Percentiles rank a stretch among this genome's conserved stretches.
phyloP scores from a whole-genome alignment of 2,113 vertebrate genomes.

The Serilophus lunatus region DNA sequence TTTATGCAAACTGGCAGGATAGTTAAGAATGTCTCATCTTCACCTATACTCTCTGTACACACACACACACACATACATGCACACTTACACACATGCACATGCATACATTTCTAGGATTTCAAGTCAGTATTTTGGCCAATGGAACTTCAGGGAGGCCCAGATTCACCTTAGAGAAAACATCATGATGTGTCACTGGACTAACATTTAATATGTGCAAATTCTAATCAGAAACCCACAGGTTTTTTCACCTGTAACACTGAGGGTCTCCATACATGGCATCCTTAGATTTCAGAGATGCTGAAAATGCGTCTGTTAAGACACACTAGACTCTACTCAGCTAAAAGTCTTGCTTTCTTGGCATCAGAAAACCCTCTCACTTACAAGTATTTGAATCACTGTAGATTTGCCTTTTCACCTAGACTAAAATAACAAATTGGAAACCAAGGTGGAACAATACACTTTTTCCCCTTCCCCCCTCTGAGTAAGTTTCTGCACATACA shows the following conservation, averaged over 20 bases:
- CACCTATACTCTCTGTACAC: not conserved
- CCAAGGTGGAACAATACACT: not conserved
- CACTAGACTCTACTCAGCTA: not conserved
- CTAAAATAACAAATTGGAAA: slow-evolving; percentile 40
- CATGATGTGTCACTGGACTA: not conserved
- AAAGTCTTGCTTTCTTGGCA: not conserved
- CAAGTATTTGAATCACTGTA: slow-evolving; percentile 20
- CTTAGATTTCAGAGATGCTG: not conserved
- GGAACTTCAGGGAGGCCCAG: not conserved
- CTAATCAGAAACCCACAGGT: not conserved
- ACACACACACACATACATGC: not conserved
- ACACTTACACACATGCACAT: not conserved
- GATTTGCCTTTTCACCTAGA: not conserved
- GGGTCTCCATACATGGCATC: not conserved
- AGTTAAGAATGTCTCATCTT: not conserved
- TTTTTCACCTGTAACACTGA: not conserved
- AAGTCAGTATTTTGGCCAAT: not conserved
- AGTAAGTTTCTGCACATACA: not conserved
- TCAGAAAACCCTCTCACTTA: not conserved
- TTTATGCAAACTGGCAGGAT: not conserved
- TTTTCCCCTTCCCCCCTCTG: not conserved
- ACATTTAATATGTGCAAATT: not conserved
- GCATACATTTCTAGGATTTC: not conserved
- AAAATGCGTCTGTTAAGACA: not conserved
- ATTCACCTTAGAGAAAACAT: not conserved